Evolutionary conservation across 2,888 invertebrate genomes (phyloP).

Genomic region (Clanis bilineata): DNA sequence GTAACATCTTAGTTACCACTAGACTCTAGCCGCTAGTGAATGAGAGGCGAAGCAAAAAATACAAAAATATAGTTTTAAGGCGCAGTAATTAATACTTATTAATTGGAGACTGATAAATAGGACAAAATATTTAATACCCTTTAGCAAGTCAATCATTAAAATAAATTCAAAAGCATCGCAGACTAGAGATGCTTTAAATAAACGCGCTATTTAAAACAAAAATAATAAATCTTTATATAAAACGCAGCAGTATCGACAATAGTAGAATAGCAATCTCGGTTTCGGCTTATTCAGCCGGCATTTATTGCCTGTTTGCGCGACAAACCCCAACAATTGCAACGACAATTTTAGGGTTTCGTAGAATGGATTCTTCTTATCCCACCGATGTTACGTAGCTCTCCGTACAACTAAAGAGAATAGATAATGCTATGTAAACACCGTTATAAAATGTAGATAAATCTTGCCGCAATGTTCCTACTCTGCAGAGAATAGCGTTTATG

Average conservation of each 20-base stretch:
- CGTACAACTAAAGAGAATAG: constrained; percentile 46
- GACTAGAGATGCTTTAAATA: neutral
- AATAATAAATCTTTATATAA: constrained; percentile 35
- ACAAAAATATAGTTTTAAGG: too few relatives aligned
- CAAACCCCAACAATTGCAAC: constrained; percentile 58
- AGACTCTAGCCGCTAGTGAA: too few relatives aligned
- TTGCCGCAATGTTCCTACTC: constrained; percentile 39
- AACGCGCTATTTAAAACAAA: constrained; percentile 27
- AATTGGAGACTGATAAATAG: too few relatives aligned
- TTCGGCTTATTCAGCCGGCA: constrained; percentile 51
- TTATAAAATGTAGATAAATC: constrained; percentile 50
- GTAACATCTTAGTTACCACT: too few relatives aligned
- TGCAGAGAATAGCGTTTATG: constrained; percentile 36
- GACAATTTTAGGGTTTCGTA: constrained; percentile 56
- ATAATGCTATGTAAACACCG: constrained; percentile 52
- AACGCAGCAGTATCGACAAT: constrained; percentile 47
- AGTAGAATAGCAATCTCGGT: constrained; percentile 43
- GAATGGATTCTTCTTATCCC: constrained; percentile 59
- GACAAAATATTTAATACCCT: too few relatives aligned
- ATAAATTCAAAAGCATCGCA: neutral
- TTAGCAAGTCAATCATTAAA: too few relatives aligned
- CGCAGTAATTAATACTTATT: too few relatives aligned
- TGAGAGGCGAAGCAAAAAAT: too few relatives aligned
- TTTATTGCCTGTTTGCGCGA: constrained; percentile 58
- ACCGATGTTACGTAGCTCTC: constrained; percentile 42